Conservation (phyloP, 1,140 invertebrate species). For the Zaprionus lachaisei region DNA sequence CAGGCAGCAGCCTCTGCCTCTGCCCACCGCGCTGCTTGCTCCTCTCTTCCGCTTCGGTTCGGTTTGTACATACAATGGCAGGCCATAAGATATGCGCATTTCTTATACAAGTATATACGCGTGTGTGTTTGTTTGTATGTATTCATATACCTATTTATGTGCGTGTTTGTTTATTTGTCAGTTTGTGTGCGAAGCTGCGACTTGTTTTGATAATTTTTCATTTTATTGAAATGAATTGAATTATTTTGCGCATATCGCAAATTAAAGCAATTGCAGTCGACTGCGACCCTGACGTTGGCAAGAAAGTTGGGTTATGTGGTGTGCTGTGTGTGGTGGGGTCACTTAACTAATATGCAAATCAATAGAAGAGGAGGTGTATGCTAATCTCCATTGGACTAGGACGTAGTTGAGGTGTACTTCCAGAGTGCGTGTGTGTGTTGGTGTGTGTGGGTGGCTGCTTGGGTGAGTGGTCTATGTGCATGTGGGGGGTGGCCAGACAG, state of each 20-base stretch:
- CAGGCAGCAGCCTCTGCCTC: slow-evolving; percentile 1
- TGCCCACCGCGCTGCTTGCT: slow-evolving; percentile 30
- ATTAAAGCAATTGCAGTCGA: slow-evolving; percentile 31
- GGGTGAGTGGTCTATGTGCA: slow-evolving; percentile 10
- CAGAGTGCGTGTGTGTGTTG: slow-evolving; percentile 7
- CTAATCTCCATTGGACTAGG: slow-evolving; percentile 24
- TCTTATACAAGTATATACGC: slow-evolving; percentile 60
- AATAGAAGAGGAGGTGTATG: background rate
- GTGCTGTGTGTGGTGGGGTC: slow-evolving; percentile 7
- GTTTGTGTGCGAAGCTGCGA: slow-evolving; percentile 73
- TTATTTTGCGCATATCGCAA: slow-evolving; percentile 46
- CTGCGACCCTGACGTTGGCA: background rate
- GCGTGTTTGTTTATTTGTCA: slow-evolving; percentile 42
- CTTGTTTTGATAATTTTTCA: slow-evolving; percentile 71
- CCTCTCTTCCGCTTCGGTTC: slow-evolving; percentile 42
- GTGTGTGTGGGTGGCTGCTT: slow-evolving; percentile 12
- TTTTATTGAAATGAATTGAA: slow-evolving; percentile 63
- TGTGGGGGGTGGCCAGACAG: slow-evolving; percentile 67
- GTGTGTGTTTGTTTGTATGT: slow-evolving; percentile 12
- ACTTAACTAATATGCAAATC: slow-evolving; percentile 72
- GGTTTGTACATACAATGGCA: slow-evolving; percentile 66
- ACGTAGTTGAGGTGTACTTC: slow-evolving; percentile 35
- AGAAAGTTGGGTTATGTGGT: slow-evolving; percentile 1
- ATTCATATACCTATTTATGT: slow-evolving; percentile 29
- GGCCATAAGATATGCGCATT: slow-evolving; percentile 82